Percentiles rank a stretch among this genome's conserved stretches.
Conservation (phyloP, 2,113 vertebrate species). For the Conger conger region DNA sequence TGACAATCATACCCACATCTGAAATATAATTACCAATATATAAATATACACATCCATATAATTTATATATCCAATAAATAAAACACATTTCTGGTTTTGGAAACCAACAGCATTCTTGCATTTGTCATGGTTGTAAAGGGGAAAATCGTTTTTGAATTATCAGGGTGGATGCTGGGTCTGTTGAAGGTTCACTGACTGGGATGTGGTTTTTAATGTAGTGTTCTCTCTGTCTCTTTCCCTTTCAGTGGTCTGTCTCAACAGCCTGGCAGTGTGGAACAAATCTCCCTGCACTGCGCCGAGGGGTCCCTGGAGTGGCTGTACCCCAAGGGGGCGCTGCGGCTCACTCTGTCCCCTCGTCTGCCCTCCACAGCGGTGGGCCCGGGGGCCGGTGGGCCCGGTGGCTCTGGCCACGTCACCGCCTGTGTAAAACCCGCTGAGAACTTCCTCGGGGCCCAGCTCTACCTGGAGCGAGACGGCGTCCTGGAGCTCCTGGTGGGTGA, state of each 20-base stretch:
- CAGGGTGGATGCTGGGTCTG: neutral
- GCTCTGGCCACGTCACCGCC: constrained; percentile 68
- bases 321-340: constrained; percentile 82
- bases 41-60: too few species aligned
- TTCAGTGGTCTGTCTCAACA: constrained; percentile 85
- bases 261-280: constrained; percentile 85
- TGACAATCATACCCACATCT: constrained; percentile 13
- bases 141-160: neutral
- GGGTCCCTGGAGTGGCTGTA: constrained; percentile 87
- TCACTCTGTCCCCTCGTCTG: constrained; percentile 79
- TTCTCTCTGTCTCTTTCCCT: neutral
- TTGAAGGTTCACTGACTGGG: neutral
- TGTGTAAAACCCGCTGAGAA: constrained; percentile 77
- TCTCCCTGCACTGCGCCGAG: constrained; percentile 81
- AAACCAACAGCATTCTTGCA: neutral
- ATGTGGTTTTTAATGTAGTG: neutral
- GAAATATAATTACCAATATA: neutral
- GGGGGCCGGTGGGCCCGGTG: constrained; percentile 42
- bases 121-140: neutral
- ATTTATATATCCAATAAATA: too few species aligned
- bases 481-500: constrained; percentile 86
- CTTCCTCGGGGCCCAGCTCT: constrained; percentile 87
- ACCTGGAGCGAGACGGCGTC: constrained; percentile 78
- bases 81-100: neutral
- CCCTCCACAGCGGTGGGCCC: constrained; percentile 60